Evolutionary conservation across 1,140 invertebrate species (phyloP), one percentile per base, ranked within the genome.

Genomic region (Drosophila kanapiae): DNA sequence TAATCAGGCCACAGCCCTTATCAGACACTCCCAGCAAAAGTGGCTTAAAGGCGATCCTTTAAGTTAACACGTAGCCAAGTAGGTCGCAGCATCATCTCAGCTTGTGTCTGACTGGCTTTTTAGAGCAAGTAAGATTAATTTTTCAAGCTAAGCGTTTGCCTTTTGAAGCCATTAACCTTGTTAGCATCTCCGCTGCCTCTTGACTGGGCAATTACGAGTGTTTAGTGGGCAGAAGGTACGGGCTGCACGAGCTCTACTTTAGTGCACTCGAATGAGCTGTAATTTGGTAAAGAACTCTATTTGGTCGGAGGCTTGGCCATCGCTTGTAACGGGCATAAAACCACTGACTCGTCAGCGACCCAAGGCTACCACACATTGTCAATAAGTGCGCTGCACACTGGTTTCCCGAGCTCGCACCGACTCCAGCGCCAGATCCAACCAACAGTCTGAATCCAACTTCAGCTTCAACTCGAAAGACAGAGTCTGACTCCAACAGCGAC

Each of bases 331-430:
- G 75, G 63, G 56, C 62, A 33, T 78, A 71, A 71, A 78, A 54
- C 75, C 75, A 78, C 53, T 58, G 64, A 38, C 16, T 77, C 57
- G 57, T 48, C 74, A 59, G 42, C 29, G 64, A 23, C 65, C 75
- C 76, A 54, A 78, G 65, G 76, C 75, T 78, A 38, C 35, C 54
- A 69, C 75, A 38, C 74, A 78, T 78, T 51, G 53, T 62, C 64
- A 47, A 23, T 56, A 14, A 23, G 38, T n/a, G 37, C 16, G 16
- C 27, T 61, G 62, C 62, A 77, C 63, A 57, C 42, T 23, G 72
- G 62, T 76, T 57, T 68, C 75, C 47, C 38, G 61, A 51, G 67
- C 45, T 18, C 13, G 33, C 29, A 43, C 8, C 29, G 16, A 35
- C 51, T 72, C 54, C 33, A 23, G 38, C 49, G n/a, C n/a, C n/a